phyloP scores from a whole-genome alignment of 2,888 invertebrate species.

The Pandemis heparana region DNA sequence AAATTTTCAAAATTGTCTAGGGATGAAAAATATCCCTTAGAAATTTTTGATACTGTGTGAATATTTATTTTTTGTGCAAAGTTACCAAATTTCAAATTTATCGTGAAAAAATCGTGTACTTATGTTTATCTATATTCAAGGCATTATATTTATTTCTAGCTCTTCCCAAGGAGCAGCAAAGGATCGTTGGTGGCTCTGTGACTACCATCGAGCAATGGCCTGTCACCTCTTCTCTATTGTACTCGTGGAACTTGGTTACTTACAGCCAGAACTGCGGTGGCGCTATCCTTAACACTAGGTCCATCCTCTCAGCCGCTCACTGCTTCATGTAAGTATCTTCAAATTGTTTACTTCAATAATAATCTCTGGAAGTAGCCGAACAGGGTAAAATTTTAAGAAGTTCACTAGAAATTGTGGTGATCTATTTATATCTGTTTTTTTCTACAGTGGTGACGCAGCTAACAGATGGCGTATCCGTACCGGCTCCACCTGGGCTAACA shows the following conservation, averaged over 20 bases:
- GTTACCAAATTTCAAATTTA: too few relatives aligned
- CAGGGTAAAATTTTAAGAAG: too few relatives aligned
- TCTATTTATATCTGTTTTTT: neutral
- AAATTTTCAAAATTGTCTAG: too few relatives aligned
- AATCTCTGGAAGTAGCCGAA: neutral
- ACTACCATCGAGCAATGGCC: slow-evolving; percentile 58
- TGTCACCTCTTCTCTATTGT: slow-evolving; percentile 52
- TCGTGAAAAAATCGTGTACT: too few relatives aligned
- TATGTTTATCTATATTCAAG: neutral
- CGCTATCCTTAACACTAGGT: slow-evolving; percentile 55
- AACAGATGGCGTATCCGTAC: slow-evolving; percentile 37
- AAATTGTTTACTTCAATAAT: neutral
- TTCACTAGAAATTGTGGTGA: too few relatives aligned
- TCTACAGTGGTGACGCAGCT: slow-evolving; percentile 39
- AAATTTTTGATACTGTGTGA: too few relatives aligned
- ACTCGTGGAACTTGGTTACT: slow-evolving; percentile 40
- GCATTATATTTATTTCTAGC: neutral
- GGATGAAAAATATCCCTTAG: too few relatives aligned
- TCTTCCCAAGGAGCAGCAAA: slow-evolving; percentile 36
- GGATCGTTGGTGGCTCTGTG: slow-evolving; percentile 61
- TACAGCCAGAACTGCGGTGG: slow-evolving; percentile 60
- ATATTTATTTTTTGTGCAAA: too few relatives aligned
- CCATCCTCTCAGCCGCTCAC: slow-evolving; percentile 58
- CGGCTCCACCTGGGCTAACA: slow-evolving; percentile 47
- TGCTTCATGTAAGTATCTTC: slow-evolving; percentile 51